phyloP scores from a whole-genome alignment of 2,888 invertebrate species.

The Cosmopolites sordidus region DNA sequence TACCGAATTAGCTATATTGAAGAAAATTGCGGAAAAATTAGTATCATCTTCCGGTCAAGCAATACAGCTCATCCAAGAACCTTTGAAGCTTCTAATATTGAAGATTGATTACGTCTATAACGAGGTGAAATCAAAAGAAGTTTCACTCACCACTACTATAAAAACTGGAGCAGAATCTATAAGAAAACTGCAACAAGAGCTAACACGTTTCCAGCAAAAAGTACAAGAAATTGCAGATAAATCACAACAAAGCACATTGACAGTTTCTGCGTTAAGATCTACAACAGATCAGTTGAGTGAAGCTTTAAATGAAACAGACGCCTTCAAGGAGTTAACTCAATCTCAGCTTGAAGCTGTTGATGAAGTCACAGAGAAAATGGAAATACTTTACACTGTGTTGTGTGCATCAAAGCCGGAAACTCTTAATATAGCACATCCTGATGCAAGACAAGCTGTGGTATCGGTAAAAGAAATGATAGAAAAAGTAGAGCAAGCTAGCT shows the following conservation, averaged over 20 bases:
- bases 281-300: slow-evolving; percentile 3
- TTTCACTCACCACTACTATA: neutral
- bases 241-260: slow-evolving; percentile 24
- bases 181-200: slow-evolving; percentile 5
- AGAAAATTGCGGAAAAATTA: slow-evolving; percentile 2
- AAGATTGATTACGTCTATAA: slow-evolving; percentile 26
- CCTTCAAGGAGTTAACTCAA: neutral
- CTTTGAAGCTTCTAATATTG: slow-evolving; percentile 28
- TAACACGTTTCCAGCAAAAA: slow-evolving; percentile 3
- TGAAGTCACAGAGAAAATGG: slow-evolving; percentile 13
- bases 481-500: slow-evolving; percentile 5
- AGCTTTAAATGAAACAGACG: slow-evolving; percentile 4
- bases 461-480: slow-evolving; percentile 27
- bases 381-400: too few relatives aligned
- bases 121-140: neutral
- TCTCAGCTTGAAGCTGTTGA: neutral
- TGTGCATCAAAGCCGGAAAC: slow-evolving; percentile 14
- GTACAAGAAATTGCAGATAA: neutral
- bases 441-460: slow-evolving; percentile 22
- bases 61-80: slow-evolving; percentile 27
- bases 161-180: neutral
- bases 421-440: slow-evolving; percentile 6
- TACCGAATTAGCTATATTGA: slow-evolving; percentile 4
- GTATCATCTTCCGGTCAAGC: slow-evolving; percentile 3
- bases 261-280: slow-evolving; percentile 21